Conservation (phyloP, 2,113 vertebrate genomes). For the Takifugu bimaculatus region DNA sequence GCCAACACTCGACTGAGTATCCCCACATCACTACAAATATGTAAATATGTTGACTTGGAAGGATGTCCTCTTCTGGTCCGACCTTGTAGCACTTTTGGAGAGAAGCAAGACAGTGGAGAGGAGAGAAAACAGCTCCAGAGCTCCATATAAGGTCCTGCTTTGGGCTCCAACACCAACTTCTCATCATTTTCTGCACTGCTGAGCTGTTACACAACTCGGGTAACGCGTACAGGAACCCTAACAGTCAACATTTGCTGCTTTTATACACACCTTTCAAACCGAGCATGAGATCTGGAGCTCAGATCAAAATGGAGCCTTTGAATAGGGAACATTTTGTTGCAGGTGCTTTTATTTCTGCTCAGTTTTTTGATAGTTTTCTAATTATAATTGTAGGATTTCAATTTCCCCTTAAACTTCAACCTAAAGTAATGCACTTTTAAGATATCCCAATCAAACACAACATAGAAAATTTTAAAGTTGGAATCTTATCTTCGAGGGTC, state of each 20-base stretch:
- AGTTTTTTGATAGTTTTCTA: constrained; percentile 16
- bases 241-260: constrained; percentile 44
- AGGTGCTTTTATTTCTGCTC: constrained; percentile 17
- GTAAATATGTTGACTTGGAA: constrained; percentile 82
- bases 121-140: constrained; percentile 74
- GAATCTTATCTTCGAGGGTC: too few relatives aligned
- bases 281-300: constrained; percentile 32
- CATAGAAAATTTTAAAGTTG: too few relatives aligned
- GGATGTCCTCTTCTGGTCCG: constrained; percentile 72
- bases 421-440: too few relatives aligned
- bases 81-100: constrained; percentile 71
- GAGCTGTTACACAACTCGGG: constrained; percentile 64
- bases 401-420: neutral
- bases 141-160: constrained; percentile 79
- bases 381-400: neutral
- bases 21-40: constrained; percentile 75
- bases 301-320: constrained; percentile 22
- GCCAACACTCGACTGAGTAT: constrained; percentile 68
- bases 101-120: constrained; percentile 68
- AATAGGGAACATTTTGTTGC: too few relatives aligned
- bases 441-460: too few relatives aligned
- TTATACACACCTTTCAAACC: constrained; percentile 12
- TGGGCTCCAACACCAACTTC: constrained; percentile 75
- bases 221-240: constrained; percentile 57
- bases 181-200: constrained; percentile 72